Base-by-base conservation (phyloP, 2,888 invertebrate genomes). In the Camptogramma bilineatum region DNA sequence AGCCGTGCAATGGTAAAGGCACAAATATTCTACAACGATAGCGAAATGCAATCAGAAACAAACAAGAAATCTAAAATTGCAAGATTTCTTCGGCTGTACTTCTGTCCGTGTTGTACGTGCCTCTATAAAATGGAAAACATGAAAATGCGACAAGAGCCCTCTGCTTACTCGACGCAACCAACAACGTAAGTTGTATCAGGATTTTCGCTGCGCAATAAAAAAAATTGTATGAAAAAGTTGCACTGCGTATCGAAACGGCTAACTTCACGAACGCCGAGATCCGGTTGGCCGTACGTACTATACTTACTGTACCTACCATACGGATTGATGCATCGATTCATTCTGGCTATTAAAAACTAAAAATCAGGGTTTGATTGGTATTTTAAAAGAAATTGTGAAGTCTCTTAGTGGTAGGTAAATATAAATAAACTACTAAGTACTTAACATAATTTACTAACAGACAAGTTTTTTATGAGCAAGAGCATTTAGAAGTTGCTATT, bases 31-130 rank as follows among this genome's bases (percentile, higher is more conserved):
- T 78, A 78, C 8, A 77, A 72, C 62, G 81, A 81, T 21, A 83
- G 81, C 52, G 82, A 80, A 52, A 65, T 61, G n/a, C 77, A 71
- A 48, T 80, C 81, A 1, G 80, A 76, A 51, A 67, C 73, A 1
- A 84, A 80, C 16, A 82, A 69, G 5, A 89, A 83, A 68, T 88
- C 91, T 0, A 91, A 85, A 73, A 72, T 91, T 39, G 91, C 91
- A 0, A 82, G 82, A 68, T 91, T 92, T 74, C 71, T 92, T 39
- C 85, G 91, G 1, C 72, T 92, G 9, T 92, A 91, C 71, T 93
- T 93, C 66, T 92, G 91, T 69, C 90, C 92, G 1, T 93, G 92
- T 75, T 91, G 91, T 71, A 85, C 87, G 10, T 92, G 92, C 72
- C 79, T 92, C 2, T 92, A 92, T 57, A 81, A 86, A 68, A 75